phyloP scores from a whole-genome alignment of 2,113 vertebrate genomes.

The Anoplopoma fimbria region DNA sequence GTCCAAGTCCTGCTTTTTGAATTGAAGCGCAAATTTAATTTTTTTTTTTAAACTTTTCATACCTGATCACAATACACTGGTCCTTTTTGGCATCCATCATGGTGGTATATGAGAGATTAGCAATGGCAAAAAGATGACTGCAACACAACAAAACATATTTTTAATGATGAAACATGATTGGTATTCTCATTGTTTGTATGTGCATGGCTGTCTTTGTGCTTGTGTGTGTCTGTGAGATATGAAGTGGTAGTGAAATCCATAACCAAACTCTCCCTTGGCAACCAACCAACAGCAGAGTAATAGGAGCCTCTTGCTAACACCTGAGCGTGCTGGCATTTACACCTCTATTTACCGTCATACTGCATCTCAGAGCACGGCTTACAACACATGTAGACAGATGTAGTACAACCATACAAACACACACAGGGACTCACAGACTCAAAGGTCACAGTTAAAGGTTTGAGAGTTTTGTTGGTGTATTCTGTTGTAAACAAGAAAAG shows the following conservation, averaged over 20 bases:
- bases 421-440: constrained; percentile 4
- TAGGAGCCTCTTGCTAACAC: constrained; percentile 60
- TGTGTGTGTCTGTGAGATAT: constrained; percentile 22
- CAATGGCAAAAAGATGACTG: constrained; percentile 97
- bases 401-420: constrained; percentile 20
- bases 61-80: constrained; percentile 99
- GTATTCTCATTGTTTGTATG: not conserved
- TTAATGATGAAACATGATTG: not conserved
- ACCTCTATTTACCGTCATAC: constrained; percentile 39
- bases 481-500: not conserved
- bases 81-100: constrained; percentile 98
- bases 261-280: constrained; percentile 72
- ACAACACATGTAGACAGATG: constrained; percentile 46
- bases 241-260: constrained; percentile 64
- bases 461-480: not conserved
- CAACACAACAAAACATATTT: constrained; percentile 36
- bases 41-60: too few species aligned
- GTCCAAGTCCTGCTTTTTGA: not conserved
- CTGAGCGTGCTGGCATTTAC: constrained; percentile 65
- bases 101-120: constrained; percentile 92
- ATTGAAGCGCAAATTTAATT: not conserved
- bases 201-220: not conserved
- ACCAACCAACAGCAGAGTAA: constrained; percentile 63
- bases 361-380: constrained; percentile 16
- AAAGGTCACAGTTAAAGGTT: constrained; percentile 13